Evolutionary conservation across 1,140 invertebrate genomes (phyloP), one percentile per base, ranked within the genome.

Genomic region (Drosophila insularis): DNA sequence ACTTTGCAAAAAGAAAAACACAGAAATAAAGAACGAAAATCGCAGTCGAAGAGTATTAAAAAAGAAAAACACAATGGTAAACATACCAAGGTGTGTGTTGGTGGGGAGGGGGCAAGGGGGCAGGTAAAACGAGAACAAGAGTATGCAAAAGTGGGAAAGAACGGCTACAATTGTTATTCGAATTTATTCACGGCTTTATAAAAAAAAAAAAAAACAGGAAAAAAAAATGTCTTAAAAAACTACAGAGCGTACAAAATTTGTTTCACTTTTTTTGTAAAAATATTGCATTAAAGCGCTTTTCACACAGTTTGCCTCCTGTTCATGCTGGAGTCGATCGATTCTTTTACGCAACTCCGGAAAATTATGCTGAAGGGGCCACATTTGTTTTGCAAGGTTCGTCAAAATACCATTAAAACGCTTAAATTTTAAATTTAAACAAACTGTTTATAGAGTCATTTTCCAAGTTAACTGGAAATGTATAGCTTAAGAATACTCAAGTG

Each of bases 11-110:
- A 68, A 32, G 31, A 17, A n/a, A 60, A 58, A 43, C 63, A 43
- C 5, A 60, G 50, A 79, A 84, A 75, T 71, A 82, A 43, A 58
- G 74, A 78, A 74, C 63, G 53, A 71, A 81, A 78, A 71, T 68
- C 40, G 10, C 65, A 35, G 39, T 62, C 32, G 46, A 55, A 65
- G 19, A 37, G 59, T 61, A 61, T 61, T 61, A 21, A 40, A 61
- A 35, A 27, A 27, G 27, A 27, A 27, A 61, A 43, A 61, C n/a
- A 61, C 59, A 61, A 61, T 39, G 19, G 17, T 6, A 61, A 61
- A 53, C 6, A 37, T 6, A 23, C 23, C 11, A 63, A 43, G 27
- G 13, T 10, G 17, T 8, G 37, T 14, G 43, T 8, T 39, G 11
- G n/a, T 10, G 17, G 53, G n/a, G n/a, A 11, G 17, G 31, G 35